Evolutionary conservation across 2,888 invertebrate genomes (phyloP), one percentile per base, ranked within the genome.

Genomic region (Eupithecia subfuscata): DNA sequence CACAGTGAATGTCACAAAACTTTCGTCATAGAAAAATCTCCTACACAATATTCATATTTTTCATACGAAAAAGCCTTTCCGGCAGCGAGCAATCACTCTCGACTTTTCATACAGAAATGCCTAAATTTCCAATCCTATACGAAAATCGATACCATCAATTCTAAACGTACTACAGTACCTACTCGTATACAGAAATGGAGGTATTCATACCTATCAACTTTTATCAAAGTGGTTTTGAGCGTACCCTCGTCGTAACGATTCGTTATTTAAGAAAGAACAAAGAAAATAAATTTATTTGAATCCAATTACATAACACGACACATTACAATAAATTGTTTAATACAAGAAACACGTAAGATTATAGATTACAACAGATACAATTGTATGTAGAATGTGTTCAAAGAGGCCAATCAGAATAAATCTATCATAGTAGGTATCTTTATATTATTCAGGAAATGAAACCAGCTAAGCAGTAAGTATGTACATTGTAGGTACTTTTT

Each of bases 101-200:
- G 37, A 67, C 65, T 40, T 67, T 67, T 67, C 65, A 67, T 67
- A 67, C 11, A 40, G n/a, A 77, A 72, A 76, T 75, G 69, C 71
- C 69, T 74, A 76, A 74, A 73, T 70, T 69, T 63, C 22, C 69
- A 40, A 75, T 72, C n/a, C 64, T 60, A 67, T 69, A 56, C 60
- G 70, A 64, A 11, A 71, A 78, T 79, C 71, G 79, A 68, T 73
- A 60, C 68, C 63, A 79, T 79, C 60, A 71, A 75, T 71, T 71
- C 68, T 69, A 69, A 56, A 45, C 16, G 6, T 45, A 48, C 56
- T 22, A 22, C 12, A 22, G 22, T 25, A 60, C 14, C 1, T 56
- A 22, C 22, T 6, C 12, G 6, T 25, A 60, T 25, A 60, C 60
- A 60, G 25, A 14, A 60, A 60, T 25, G 5, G 25, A 14, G 11